phyloP scores from a whole-genome alignment of 2,888 invertebrate genomes.

The Neuroscelio doddi region DNA sequence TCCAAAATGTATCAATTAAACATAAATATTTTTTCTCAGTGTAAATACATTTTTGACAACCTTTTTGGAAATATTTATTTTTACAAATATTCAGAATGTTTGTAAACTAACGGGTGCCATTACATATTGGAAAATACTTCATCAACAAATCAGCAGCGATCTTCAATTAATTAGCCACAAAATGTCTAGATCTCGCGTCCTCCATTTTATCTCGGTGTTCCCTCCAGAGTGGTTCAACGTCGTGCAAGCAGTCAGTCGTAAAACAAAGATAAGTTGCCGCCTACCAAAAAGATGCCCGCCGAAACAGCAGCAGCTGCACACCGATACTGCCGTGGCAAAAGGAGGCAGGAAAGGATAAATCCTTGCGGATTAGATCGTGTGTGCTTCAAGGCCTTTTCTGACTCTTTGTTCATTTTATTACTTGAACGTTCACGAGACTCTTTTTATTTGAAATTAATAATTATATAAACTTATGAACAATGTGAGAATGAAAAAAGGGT shows the following conservation, averaged over 20 bases:
- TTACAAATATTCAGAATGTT: too few species aligned
- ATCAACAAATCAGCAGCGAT: constrained; percentile 29
- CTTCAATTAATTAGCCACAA: constrained; percentile 57
- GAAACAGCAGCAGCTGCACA: constrained; percentile 66
- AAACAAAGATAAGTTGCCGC: constrained; percentile 71
- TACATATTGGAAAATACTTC: constrained; percentile 3
- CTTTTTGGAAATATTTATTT: too few species aligned
- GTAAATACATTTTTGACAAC: too few species aligned
- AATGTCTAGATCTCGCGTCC: constrained; percentile 44
- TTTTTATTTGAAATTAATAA: too few species aligned
- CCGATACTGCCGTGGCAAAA: constrained; percentile 65
- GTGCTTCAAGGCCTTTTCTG: constrained; percentile 16
- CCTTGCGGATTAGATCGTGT: constrained; percentile 65
- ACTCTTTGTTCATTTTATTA: constrained; percentile 10
- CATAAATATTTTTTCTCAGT: too few species aligned
- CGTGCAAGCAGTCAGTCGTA: constrained; percentile 65
- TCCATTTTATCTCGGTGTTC: constrained; percentile 59
- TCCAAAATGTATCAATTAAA: too few species aligned
- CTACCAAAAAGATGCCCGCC: constrained; percentile 68
- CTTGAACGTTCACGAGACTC: too few species aligned
- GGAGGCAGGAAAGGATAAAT: constrained; percentile 66
- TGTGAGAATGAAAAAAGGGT: too few species aligned
- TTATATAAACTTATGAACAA: too few species aligned
- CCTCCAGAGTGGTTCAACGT: constrained; percentile 54
- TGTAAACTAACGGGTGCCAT: too few species aligned